Conservation (phyloP, 2,113 vertebrate species). For the Pseudopodoces humilis region DNA sequence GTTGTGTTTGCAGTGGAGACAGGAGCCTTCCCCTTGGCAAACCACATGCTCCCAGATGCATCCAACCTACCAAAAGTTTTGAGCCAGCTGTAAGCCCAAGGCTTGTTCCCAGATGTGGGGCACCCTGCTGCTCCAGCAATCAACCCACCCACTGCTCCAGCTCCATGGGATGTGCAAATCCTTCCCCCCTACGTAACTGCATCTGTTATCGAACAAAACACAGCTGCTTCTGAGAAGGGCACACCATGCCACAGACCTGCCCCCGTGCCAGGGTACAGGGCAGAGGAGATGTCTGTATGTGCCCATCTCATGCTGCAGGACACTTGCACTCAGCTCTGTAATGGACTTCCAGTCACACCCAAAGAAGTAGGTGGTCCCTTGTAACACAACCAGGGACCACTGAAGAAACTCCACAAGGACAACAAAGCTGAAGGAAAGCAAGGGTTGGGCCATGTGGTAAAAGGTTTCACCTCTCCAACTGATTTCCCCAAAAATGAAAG, state of each 20-base stretch:
- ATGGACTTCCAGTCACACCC: background rate
- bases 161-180: background rate
- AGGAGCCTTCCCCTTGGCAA: background rate
- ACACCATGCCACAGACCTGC: fast-evolving
- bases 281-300: background rate
- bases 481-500: background rate
- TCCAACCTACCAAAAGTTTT: background rate
- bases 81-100: background rate
- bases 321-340: background rate
- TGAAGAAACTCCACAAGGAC: background rate
- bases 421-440: background rate
- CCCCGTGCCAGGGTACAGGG: background rate
- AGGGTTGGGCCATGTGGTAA: background rate
- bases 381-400: background rate
- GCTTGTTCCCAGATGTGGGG: background rate
- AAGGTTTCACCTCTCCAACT: background rate
- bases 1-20: background rate
- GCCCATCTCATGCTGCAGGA: background rate
- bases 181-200: background rate
- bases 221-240: background rate
- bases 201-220: background rate
- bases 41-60: background rate
- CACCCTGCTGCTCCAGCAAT: background rate
- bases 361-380: background rate
- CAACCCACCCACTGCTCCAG: background rate